These are phyloP conservation scores for Embidobia sp. DNA, from an alignment of 2,888 invertebrate species.

Conservation along the genomic window DNA sequence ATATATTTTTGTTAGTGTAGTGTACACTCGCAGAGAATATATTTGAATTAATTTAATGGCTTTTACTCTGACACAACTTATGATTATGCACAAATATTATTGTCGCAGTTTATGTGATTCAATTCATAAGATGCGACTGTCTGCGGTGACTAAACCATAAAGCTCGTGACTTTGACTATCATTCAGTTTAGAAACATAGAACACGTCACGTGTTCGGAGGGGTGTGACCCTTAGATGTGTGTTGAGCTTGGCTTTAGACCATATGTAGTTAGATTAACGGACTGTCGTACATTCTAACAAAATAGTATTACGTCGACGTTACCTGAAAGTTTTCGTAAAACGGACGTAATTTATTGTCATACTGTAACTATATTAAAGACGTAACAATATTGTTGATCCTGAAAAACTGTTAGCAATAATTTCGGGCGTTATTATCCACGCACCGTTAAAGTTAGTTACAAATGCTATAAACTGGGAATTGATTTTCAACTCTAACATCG, in stretches of 20 bases:
- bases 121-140: conserved; percentile 29
- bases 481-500: too few relatives aligned
- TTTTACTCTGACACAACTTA: conserved; percentile 3
- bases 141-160: conserved; percentile 34
- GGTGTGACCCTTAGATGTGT: conserved; percentile 45
- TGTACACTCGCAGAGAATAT: too few relatives aligned
- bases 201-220: conserved; percentile 37
- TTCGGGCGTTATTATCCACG: too few relatives aligned
- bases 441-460: too few relatives aligned
- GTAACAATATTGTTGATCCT: conserved; percentile 5
- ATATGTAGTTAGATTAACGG: conserved; percentile 58
- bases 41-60: background rate
- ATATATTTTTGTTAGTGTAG: too few relatives aligned
- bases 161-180: conserved; percentile 53
- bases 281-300: conserved; percentile 49
- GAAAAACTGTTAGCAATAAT: too few relatives aligned
- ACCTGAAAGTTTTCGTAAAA: conserved; percentile 35
- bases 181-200: conserved; percentile 45
- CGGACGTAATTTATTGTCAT: conserved; percentile 28
- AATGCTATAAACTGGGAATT: too few relatives aligned
- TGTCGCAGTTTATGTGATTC: conserved; percentile 31
- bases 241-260: conserved; percentile 45
- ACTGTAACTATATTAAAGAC: conserved; percentile 8
- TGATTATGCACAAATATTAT: conserved; percentile 26
- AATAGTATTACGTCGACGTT: conserved; percentile 47